A percentile compares a stretch with the other conserved stretches of the same genome.
These are phyloP conservation scores for Tinea semifulvella DNA, from an alignment of 2,888 invertebrate species.

Conservation along the genomic window DNA sequence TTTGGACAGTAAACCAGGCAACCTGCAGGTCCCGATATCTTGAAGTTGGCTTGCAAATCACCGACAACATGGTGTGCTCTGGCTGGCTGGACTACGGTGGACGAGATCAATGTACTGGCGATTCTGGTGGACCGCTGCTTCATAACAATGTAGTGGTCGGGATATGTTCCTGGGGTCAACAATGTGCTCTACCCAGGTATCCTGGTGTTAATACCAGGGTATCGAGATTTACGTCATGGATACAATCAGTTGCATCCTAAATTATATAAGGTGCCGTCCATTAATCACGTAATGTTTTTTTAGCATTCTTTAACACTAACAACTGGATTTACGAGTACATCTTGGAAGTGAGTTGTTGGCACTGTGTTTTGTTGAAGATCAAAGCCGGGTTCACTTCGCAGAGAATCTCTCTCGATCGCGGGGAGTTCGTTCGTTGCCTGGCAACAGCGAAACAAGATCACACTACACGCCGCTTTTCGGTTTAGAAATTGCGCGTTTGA, in stretches of 20 bases:
- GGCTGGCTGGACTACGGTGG: slow-evolving; percentile 14
- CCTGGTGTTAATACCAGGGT: slow-evolving; percentile 14
- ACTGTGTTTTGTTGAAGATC: too few species aligned
- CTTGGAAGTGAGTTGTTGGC: too few species aligned
- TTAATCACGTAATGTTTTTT: too few species aligned
- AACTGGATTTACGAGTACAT: too few species aligned
- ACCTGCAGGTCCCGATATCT: slow-evolving; percentile 8
- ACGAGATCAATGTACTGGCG: slow-evolving; percentile 7
- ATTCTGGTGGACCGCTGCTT: slow-evolving; percentile 11
- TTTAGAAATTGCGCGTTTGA: too few species aligned
- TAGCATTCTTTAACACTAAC: too few species aligned
- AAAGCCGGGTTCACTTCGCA: too few species aligned
- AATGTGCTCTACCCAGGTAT: slow-evolving; percentile 5
- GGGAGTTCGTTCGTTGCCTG: too few species aligned
- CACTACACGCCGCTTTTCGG: too few species aligned
- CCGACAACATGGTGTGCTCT: slow-evolving; percentile 13
- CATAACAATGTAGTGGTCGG: slow-evolving; percentile 11
- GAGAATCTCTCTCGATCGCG: too few species aligned
- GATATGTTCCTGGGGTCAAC: slow-evolving; percentile 3
- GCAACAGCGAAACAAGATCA: too few species aligned
- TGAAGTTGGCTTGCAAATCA: background rate
- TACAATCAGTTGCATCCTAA: slow-evolving; percentile 8
- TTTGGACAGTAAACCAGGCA: slow-evolving; percentile 9
- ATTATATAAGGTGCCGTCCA: too few species aligned
- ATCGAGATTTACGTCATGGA: slow-evolving; percentile 9